phyloP scores from a whole-genome alignment of 2,797 vertebrate genomes.

The Lithobates pipiens region DNA sequence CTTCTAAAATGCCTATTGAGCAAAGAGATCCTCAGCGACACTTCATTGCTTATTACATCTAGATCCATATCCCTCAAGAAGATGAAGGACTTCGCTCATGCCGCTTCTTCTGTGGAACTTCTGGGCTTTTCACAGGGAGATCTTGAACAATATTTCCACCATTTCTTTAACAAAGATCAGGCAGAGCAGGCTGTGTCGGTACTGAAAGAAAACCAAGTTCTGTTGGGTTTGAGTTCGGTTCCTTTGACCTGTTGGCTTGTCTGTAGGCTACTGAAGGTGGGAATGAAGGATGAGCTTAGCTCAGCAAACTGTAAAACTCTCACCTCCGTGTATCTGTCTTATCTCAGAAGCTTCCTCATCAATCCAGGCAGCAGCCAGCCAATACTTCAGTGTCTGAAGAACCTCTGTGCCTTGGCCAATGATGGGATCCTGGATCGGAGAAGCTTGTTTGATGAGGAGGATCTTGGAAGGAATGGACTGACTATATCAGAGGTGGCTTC shows the following conservation, averaged over 20 bases:
- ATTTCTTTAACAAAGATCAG: not conserved
- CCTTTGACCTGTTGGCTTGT: slow-evolving; percentile 7
- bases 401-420: not conserved
- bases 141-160: slow-evolving; percentile 10
- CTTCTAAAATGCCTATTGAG: slow-evolving; percentile 57
- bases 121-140: slow-evolving; percentile 54
- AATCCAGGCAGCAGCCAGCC: slow-evolving; percentile 7
- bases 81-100: slow-evolving; percentile 53
- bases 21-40: not conserved
- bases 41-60: slow-evolving; percentile 67
- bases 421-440: not conserved
- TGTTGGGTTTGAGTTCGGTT: not conserved
- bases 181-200: not conserved
- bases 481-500: slow-evolving; percentile 53
- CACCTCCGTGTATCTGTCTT: not conserved
- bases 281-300: not conserved
- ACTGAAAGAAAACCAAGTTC: not conserved
- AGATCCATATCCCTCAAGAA: slow-evolving; percentile 47
- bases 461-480: slow-evolving; percentile 60
- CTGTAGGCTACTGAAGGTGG: not conserved
- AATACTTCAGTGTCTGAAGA: not conserved
- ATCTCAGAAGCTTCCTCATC: not conserved
- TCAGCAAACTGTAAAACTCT: not conserved
- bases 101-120: not conserved
- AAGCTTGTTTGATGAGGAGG: slow-evolving; percentile 29